Evolutionary conservation across 2,888 invertebrate genomes (phyloP).

Genomic region (Unio delphinus): DNA sequence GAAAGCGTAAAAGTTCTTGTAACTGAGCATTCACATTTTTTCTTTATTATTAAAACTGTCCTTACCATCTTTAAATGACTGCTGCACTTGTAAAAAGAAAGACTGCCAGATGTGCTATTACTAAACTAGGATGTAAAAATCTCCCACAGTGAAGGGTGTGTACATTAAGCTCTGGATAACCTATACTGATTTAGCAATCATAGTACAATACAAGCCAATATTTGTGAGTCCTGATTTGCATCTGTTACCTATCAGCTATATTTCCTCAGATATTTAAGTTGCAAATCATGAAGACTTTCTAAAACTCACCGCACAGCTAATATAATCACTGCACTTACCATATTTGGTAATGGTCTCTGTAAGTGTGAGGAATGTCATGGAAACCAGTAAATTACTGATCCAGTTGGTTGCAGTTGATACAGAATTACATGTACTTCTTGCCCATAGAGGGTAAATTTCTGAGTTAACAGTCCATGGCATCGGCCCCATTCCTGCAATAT

Average conservation of each 20-base stretch:
- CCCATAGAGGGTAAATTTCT: slow-evolving; percentile 76
- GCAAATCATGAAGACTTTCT: too few species aligned
- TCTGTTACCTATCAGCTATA: too few species aligned
- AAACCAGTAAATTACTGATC: slow-evolving; percentile 74
- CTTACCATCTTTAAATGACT: neutral
- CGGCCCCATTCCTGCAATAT: slow-evolving; percentile 73
- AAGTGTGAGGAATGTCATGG: slow-evolving; percentile 74
- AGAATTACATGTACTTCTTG: slow-evolving; percentile 73
- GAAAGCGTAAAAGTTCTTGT: too few species aligned
- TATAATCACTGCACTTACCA: slow-evolving; percentile 60
- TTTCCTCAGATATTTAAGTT: too few species aligned
- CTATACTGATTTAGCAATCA: too few species aligned
- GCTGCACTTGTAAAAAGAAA: neutral
- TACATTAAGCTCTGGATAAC: too few species aligned
- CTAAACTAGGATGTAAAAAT: neutral
- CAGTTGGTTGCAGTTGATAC: slow-evolving; percentile 74
- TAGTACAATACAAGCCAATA: too few species aligned
- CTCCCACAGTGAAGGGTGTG: too few species aligned
- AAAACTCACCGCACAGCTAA: too few species aligned
- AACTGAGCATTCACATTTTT: too few species aligned
- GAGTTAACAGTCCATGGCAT: slow-evolving; percentile 76
- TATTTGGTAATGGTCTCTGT: slow-evolving; percentile 72
- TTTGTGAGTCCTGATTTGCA: too few species aligned
- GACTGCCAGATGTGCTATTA: neutral
- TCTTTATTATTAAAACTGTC: too few species aligned